Evolutionary conservation across 2,888 invertebrate species (phyloP).

Genomic region (Eupeodes latifasciatus): DNA sequence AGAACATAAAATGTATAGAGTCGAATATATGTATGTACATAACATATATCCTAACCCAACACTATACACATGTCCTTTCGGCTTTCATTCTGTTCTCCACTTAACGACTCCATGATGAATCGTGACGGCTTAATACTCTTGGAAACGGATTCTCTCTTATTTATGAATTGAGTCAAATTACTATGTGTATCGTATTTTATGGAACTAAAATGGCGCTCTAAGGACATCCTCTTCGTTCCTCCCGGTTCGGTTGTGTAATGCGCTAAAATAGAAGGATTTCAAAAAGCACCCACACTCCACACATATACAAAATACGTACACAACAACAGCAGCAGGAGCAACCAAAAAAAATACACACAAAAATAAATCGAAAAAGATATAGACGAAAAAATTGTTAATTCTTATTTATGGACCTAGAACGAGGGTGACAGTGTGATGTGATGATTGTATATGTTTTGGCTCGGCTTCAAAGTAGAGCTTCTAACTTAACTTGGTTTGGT

Average conservation of each 20-base stretch:
- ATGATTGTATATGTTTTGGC: slow-evolving; percentile 27
- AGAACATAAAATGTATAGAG: slow-evolving; percentile 3
- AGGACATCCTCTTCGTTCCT: slow-evolving; percentile 49
- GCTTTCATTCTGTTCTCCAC: slow-evolving; percentile 53
- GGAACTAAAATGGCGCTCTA: slow-evolving; percentile 35
- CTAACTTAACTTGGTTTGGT: background rate
- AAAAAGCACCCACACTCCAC: background rate
- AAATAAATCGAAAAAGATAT: background rate
- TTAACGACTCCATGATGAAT: slow-evolving; percentile 70
- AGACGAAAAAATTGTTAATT: slow-evolving; percentile 47
- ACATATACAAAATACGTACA: background rate
- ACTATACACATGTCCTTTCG: slow-evolving; percentile 55
- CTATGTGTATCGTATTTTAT: slow-evolving; percentile 56
- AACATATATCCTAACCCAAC: background rate
- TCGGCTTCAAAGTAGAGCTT: background rate
- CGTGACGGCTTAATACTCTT: slow-evolving; percentile 72
- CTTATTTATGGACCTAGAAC: slow-evolving; percentile 60
- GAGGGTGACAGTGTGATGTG: slow-evolving; percentile 42
- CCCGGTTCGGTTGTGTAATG: slow-evolving; percentile 31
- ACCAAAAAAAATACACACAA: background rate
- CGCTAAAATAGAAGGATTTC: slow-evolving; percentile 36
- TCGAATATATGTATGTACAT: background rate
- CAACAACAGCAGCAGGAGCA: background rate
- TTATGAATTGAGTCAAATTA: slow-evolving; percentile 74
- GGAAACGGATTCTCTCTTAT: slow-evolving; percentile 66